Evolutionary conservation across 2,797 vertebrate genomes (phyloP).

Genomic region (Decapterus maruadsi): DNA sequence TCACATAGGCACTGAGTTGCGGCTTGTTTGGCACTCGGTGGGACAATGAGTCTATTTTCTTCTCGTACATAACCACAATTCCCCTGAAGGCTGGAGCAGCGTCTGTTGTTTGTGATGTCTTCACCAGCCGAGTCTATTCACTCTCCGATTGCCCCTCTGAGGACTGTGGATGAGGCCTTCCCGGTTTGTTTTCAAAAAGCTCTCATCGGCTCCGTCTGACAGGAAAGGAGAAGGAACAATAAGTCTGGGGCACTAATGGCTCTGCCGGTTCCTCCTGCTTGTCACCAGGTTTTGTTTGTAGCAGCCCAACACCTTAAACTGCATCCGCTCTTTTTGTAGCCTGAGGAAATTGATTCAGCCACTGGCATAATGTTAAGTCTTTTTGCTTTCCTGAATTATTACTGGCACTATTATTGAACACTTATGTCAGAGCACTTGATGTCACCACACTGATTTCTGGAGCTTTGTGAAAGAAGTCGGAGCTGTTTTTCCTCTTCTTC

Average conservation of each 20-base stretch:
- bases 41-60: constrained; percentile 65
- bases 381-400: constrained; percentile 53
- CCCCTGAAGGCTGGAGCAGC: constrained; percentile 46
- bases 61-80: constrained; percentile 34
- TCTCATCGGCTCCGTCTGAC: constrained; percentile 53
- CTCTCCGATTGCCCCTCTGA: constrained; percentile 52
- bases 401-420: constrained; percentile 21
- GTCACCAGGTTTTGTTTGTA: constrained; percentile 75
- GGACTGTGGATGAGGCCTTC: constrained; percentile 41
- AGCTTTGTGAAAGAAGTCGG: constrained; percentile 9
- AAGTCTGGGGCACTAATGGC: constrained; percentile 58
- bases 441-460: background rate
- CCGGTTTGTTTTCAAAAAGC: constrained; percentile 38
- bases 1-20: constrained; percentile 5
- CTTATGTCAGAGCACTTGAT: constrained; percentile 11
- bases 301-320: constrained; percentile 54
- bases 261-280: constrained; percentile 52
- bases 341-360: constrained; percentile 64
- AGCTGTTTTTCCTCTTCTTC: constrained; percentile 11
- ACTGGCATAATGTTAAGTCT: constrained; percentile 41
- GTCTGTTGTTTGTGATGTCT: constrained; percentile 22
- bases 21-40: constrained; percentile 16
- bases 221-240: constrained; percentile 71
- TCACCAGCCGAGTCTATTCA: constrained; percentile 37
- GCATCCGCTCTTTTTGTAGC: constrained; percentile 51